Conservation (phyloP, 1,140 invertebrate species). For the Tenebrio molitor region DNA sequence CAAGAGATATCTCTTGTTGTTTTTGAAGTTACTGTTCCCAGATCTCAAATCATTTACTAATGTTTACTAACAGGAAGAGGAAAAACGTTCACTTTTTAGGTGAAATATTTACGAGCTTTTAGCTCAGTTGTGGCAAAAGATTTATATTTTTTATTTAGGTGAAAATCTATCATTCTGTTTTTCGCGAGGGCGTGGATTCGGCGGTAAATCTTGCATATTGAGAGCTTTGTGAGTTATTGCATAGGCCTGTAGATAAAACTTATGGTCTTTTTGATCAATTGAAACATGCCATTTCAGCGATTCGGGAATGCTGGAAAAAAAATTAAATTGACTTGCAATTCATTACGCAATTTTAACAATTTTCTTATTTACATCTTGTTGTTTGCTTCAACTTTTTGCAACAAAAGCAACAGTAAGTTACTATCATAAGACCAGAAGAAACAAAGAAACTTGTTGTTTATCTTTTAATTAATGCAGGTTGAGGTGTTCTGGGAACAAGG, state of each 20-base stretch:
- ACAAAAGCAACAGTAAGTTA: no score
- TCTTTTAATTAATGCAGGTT: no score
- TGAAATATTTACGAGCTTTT: slow-evolving; percentile 40
- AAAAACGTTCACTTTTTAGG: slow-evolving; percentile 36
- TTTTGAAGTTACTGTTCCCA: no score
- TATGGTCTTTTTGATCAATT: slow-evolving; percentile 78
- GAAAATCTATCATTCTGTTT: slow-evolving; percentile 13
- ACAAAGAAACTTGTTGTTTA: no score
- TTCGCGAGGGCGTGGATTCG: slow-evolving; percentile 28
- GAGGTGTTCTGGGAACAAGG: no score
- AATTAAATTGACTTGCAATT: no score
- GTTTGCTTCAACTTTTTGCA: no score
- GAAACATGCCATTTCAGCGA: slow-evolving; percentile 76
- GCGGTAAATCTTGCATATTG: slow-evolving; percentile 77
- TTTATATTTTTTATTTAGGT: slow-evolving; percentile 9
- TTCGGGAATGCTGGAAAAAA: no score
- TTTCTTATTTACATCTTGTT: no score
- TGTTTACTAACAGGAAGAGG: slow-evolving; percentile 2
- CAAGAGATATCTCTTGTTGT: no score
- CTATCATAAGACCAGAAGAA: no score
- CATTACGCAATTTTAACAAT: no score
- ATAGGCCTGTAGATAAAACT: slow-evolving; percentile 74
- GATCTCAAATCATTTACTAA: neutral
- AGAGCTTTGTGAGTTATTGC: slow-evolving; percentile 81
- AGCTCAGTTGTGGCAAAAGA: slow-evolving; percentile 13